Percentiles rank a stretch among this genome's conserved stretches.
phyloP scores from a whole-genome alignment of 2,888 invertebrate genomes.

The Tipula vernalis region DNA sequence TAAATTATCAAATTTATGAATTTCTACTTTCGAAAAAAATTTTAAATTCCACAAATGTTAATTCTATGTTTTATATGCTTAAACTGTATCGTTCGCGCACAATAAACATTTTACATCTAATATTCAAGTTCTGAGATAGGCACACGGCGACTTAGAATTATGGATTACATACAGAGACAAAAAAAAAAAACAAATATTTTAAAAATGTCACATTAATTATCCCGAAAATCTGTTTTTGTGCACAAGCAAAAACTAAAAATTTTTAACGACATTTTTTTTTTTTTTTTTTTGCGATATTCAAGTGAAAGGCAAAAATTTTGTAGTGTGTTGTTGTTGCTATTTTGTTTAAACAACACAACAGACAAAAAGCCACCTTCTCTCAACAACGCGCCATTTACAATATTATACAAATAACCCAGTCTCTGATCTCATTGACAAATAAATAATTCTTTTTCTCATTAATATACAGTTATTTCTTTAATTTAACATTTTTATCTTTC shows the following conservation, averaged over 20 bases:
- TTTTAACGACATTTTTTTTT: not conserved
- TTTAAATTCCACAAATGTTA: not conserved
- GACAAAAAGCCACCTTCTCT: not conserved
- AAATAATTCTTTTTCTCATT: not conserved
- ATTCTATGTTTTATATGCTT: not conserved
- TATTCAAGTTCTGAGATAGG: not conserved
- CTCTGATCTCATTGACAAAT: constrained; percentile 4
- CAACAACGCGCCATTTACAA: not conserved
- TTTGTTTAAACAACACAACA: not conserved
- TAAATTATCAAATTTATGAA: not conserved
- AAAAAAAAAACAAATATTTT: not conserved
- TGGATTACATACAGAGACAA: no score
- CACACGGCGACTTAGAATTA: not conserved
- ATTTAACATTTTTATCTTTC: not conserved
- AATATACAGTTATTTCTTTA: not conserved
- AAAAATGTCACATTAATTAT: constrained; percentile 4
- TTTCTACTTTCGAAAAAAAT: not conserved
- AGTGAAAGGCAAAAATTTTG: not conserved
- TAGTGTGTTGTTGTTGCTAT: not conserved
- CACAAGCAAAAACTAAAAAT: not conserved
- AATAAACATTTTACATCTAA: not conserved
- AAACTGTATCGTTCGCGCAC: not conserved
- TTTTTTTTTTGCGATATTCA: not conserved
- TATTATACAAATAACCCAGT: not conserved
- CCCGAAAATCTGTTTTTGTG: not conserved